phyloP scores from a whole-genome alignment of 2,888 invertebrate species.

The Pilophorus perplexus region DNA sequence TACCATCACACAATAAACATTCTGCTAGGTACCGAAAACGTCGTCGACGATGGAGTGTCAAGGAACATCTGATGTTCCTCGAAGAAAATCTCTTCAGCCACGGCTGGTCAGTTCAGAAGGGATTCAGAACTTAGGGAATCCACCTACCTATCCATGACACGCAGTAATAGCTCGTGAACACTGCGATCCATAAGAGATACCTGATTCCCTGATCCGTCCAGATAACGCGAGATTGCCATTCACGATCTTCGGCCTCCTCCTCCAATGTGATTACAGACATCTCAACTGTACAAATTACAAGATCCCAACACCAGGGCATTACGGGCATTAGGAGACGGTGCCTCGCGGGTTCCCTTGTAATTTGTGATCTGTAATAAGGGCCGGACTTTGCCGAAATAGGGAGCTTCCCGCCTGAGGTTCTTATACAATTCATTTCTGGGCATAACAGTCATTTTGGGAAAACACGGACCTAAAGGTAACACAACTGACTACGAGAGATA shows the following conservation, averaged over 20 bases:
- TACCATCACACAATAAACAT: too few relatives aligned
- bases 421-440: slow-evolving; percentile 29
- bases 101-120: not conserved
- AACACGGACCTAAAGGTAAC: too few relatives aligned
- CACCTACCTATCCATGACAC: slow-evolving; percentile 15
- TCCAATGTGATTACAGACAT: slow-evolving; percentile 29
- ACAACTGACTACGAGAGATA: too few relatives aligned
- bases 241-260: slow-evolving; percentile 10
- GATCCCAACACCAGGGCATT: slow-evolving; percentile 17
- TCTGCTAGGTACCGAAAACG: too few relatives aligned
- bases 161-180: slow-evolving; percentile 27
- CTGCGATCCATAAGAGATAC: too few relatives aligned
- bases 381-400: slow-evolving; percentile 29
- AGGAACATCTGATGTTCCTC: not conserved
- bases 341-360: too few relatives aligned
- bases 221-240: slow-evolving; percentile 33
- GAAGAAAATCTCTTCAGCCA: not conserved
- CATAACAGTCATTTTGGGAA: slow-evolving; percentile 6
- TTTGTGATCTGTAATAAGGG: slow-evolving; percentile 31
- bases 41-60: not conserved
- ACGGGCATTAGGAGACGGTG: slow-evolving; percentile 28
- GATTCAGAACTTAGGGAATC: too few relatives aligned
- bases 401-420: not conserved
- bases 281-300: slow-evolving; percentile 33
- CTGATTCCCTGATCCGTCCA: slow-evolving; percentile 20